Evolutionary conservation across 2,113 vertebrate species (phyloP), one percentile per base, ranked within the genome.

Genomic region (Alosa alosa): DNA sequence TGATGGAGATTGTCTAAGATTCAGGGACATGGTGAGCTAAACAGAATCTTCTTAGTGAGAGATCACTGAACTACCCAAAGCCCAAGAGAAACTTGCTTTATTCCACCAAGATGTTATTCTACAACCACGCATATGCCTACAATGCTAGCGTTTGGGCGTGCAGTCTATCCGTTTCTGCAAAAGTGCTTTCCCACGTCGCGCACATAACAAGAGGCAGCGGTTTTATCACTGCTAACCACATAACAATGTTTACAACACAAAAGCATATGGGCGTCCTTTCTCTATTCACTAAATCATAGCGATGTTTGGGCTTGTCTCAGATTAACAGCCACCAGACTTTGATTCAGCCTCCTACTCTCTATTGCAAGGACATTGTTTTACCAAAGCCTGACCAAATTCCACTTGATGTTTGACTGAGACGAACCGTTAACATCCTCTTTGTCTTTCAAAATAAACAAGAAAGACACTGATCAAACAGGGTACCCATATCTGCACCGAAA

Each of bases 191-290:
- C 64, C 64, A 31, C 36, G 25, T 11, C n/a, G 64, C 64, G n/a
- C 64, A 11, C 64, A 31, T 72, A 72, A 36, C 64, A 72, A 13
- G 50, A 72, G 25, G 64, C n/a, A 6, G 64, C 64, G 64, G 64
- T 36, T 72, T 36, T 25, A n/a, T 72, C 25, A 36, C 25, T 15
- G 18, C 13, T 11, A 10, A 72, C 64, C 64, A 36, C 64, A 72
- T 22, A 36, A 72, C 64, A 72, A 9, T 72, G 64, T 72, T 72
- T 45, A 45, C 81, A 81, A 45, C 82, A 86, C 39, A 47, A 86
- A 49, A 15, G 22, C 22, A n/a, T 36, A 72, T 68, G 72, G 25
- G 44, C 78, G 78, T 82, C n/a, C 64, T 81, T 83, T 36, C 78
- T 8, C 55, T 25, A 25, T 55, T 47, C 39, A 25, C 4, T 72